Evolutionary conservation across 2,888 invertebrate genomes (phyloP), one percentile per base, ranked within the genome.

Genomic region (Ophioninae sp.): DNA sequence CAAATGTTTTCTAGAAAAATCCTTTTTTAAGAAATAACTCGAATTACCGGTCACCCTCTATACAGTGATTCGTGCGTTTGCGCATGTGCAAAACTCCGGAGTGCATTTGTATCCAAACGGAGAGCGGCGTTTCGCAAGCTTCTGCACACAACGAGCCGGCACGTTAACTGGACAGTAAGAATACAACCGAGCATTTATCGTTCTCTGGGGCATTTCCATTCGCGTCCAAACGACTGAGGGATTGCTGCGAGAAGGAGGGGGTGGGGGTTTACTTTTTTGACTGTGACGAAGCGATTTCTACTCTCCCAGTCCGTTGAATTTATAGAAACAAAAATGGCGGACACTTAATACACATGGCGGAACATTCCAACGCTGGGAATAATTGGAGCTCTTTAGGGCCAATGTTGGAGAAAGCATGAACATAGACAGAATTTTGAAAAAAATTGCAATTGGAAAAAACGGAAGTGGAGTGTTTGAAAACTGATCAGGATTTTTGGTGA

Each of bases 171-270:
- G 50, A 83, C 67, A 50, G 70, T 74, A 72, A 79, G 72, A 79
- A 83, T 72, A 73, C 79, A 76, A 61, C 72, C 59, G 37, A 57
- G 72, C 72, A 79, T 83, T 79, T 83, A 76, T 83, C 76, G 67
- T 72, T 65, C 62, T 56, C 44, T 72, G 6, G 23, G 20, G 50
- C 75, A 50, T 68, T 72, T 74, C 39, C 44, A 59, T 41, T 64
- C 67, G 50, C 13, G 61, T 13, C n/a, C 57, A 17, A 50, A 13
- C 6, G 17, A 17, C 7, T 8, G 50, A 50, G 44, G 13, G 17
- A 17, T 7, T 8, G 41, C 41, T 7, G 41, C 0, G 7, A 41
- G 6, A 8, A 50, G 13, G 6, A 10, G 50, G 17, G 5, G 17
- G 50, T 13, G 17, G 50, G 6, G 50, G 50, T 13, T 13, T 7